Evolutionary conservation across 2,113 vertebrate species (phyloP).

Genomic region (Ophthalmolycus amberensis): DNA sequence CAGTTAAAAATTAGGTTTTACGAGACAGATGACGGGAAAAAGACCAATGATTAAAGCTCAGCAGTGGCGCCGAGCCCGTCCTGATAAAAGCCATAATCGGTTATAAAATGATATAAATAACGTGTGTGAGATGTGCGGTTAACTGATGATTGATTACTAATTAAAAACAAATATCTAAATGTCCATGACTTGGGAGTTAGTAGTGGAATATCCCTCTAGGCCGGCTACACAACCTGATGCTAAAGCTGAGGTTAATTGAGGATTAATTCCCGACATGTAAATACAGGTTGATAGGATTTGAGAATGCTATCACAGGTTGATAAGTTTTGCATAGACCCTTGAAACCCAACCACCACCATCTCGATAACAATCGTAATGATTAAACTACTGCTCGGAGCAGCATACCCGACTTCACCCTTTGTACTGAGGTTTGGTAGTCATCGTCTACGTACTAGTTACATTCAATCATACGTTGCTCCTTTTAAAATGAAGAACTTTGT

Average conservation of each 20-base stretch:
- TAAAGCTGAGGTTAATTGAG: conserved; percentile 70
- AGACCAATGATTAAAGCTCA: conserved; percentile 30
- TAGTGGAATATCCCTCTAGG: conserved; percentile 56
- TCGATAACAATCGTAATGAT: conserved; percentile 34
- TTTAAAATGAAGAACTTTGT: conserved; percentile 40
- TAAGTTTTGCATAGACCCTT: conserved; percentile 81
- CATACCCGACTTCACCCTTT: conserved; percentile 81
- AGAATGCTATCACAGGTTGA: conserved; percentile 68
- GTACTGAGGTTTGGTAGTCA: conserved; percentile 58
- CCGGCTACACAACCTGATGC: conserved; percentile 72
- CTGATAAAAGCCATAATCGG: conserved; percentile 8
- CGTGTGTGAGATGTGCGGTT: conserved; percentile 25
- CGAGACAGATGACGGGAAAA: conserved; percentile 41
- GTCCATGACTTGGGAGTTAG: conserved; percentile 47
- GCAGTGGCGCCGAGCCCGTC: conserved; percentile 5
- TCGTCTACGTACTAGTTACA: conserved; percentile 55
- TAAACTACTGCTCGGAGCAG: conserved; percentile 42
- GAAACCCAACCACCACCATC: conserved; percentile 64
- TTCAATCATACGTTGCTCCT: conserved; percentile 53
- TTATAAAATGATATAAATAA: conserved; percentile 19
- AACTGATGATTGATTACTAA: conserved; percentile 18
- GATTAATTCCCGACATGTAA: conserved; percentile 60
- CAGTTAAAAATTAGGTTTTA: conserved; percentile 37
- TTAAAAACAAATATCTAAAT: conserved; percentile 43
- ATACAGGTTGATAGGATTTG: conserved; percentile 62